A percentile compares a stretch with the other conserved stretches of the same genome.
Conservation (phyloP, 2,888 invertebrate species). For the Lasiommata megera region DNA sequence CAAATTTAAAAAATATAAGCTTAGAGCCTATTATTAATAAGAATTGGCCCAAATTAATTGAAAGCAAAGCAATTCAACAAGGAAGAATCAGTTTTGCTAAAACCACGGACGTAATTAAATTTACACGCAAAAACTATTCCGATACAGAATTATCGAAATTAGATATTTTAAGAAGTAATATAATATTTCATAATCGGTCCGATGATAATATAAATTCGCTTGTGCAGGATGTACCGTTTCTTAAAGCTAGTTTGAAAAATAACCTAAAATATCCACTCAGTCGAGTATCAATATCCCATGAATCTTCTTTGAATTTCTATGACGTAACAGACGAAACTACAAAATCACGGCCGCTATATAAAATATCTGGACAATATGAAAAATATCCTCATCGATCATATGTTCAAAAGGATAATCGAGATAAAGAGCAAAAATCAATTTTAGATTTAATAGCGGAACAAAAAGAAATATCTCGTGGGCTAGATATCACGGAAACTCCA, state of each 20-base stretch:
- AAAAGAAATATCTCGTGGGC: neutral
- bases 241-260: too few relatives aligned
- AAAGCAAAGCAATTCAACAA: neutral
- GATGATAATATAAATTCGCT: too few relatives aligned
- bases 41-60: neutral
- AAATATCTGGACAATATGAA: neutral
- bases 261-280: neutral
- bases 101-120: neutral
- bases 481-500: neutral
- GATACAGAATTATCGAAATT: neutral
- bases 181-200: too few relatives aligned
- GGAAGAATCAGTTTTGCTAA: neutral
- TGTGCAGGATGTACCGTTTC: too few relatives aligned
- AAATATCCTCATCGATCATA: neutral
- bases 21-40: neutral
- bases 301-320: neutral
- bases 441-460: neutral
- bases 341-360: neutral
- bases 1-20: neutral
- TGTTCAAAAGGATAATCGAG: neutral
- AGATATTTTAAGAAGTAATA: neutral
- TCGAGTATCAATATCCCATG: neutral
- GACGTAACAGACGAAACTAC: neutral
- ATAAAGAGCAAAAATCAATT: conserved; percentile 1
- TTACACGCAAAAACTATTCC: neutral